A percentile compares a stretch with the other conserved stretches of the same genome.
Conservation (phyloP, 2,113 vertebrate species). For the Pantherophis guttatus region DNA sequence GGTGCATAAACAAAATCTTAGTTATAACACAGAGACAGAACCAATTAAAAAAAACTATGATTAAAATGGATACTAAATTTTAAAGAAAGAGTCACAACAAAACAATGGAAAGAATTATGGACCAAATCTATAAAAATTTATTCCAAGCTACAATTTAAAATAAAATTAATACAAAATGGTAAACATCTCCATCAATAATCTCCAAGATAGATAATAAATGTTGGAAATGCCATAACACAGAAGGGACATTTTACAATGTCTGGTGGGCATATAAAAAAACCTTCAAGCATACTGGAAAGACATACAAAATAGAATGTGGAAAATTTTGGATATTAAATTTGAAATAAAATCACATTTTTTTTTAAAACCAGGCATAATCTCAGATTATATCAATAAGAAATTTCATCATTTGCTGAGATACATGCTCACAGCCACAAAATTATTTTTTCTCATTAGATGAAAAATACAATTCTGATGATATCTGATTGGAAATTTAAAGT, state of each 20-base stretch:
- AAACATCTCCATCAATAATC: background rate
- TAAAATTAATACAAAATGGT: background rate
- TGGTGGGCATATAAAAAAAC: background rate
- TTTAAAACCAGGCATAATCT: background rate
- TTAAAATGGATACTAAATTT: background rate
- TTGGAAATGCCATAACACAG: background rate
- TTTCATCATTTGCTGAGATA: background rate
- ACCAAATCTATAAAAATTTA: background rate
- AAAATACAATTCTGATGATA: background rate
- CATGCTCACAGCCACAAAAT: background rate
- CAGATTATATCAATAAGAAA: background rate
- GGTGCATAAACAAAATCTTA: background rate
- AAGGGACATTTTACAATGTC: background rate
- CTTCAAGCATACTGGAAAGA: background rate
- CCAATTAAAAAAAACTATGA: background rate
- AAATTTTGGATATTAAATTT: background rate
- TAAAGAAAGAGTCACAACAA: background rate
- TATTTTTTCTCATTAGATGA: background rate
- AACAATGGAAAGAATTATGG: background rate
- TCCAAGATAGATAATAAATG: background rate
- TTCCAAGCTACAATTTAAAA: background rate
- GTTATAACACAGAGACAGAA: background rate
- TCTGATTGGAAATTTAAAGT: background rate
- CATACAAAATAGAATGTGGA: background rate
- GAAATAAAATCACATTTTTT: background rate